A percentile compares a stretch with the other conserved stretches of the same genome.
Evolutionary conservation across 2,797 vertebrate species (phyloP).

Genomic region (Petrocephalus sullivani): DNA sequence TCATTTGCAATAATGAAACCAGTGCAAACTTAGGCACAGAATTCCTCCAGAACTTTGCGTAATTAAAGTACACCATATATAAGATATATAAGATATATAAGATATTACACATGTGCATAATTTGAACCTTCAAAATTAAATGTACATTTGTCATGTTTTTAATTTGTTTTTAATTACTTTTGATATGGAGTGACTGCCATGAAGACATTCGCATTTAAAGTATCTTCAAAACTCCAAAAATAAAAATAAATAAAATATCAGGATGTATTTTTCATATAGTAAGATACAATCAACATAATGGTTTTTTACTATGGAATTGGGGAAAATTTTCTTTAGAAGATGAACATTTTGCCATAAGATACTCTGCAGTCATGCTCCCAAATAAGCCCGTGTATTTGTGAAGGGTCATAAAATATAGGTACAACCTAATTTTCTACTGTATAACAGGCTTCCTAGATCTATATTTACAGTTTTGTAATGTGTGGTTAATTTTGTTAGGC

Average conservation of each 20-base stretch:
- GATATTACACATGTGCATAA: background rate
- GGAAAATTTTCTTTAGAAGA: background rate
- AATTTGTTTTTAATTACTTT: background rate
- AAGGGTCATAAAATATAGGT: constrained; percentile 1
- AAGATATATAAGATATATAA: background rate
- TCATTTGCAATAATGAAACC: background rate
- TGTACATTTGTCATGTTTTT: background rate
- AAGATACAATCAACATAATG: background rate
- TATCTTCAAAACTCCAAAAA: background rate
- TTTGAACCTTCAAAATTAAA: background rate
- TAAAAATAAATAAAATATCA: background rate
- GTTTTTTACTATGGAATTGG: background rate
- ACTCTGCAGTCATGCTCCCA: background rate
- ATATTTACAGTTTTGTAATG: background rate
- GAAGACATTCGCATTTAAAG: background rate
- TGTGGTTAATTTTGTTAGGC: background rate
- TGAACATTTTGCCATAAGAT: background rate
- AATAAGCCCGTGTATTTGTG: background rate
- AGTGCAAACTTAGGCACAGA: background rate
- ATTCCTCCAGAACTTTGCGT: background rate
- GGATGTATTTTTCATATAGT: background rate
- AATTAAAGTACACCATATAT: background rate
- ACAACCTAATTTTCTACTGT: background rate
- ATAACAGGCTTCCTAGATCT: background rate
- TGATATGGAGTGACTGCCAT: background rate